These are phyloP conservation scores for Benthosema pterotum DNA, from an alignment of 2,797 vertebrate genomes.

Conservation along the genomic window DNA sequence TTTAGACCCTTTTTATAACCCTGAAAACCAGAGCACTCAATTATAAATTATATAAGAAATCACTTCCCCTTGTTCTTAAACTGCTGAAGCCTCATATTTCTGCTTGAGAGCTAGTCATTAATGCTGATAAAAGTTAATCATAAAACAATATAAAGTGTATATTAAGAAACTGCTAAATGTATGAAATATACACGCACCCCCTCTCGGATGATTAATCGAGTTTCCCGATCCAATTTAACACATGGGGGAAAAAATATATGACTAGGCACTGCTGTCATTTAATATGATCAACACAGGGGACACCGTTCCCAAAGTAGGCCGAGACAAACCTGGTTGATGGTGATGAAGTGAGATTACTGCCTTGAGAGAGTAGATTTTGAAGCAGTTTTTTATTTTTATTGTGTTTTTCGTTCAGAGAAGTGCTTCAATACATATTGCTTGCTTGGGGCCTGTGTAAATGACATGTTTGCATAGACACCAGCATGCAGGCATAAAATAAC, in stretches of 20 bases:
- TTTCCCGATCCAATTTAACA: slow-evolving; percentile 66
- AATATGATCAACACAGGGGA: slow-evolving; percentile 16
- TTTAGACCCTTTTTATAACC: background rate
- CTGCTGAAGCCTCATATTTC: slow-evolving; percentile 59
- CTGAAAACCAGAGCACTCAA: slow-evolving; percentile 8
- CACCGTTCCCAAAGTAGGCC: no score
- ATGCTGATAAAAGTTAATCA: slow-evolving; percentile 66
- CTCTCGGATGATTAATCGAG: slow-evolving; percentile 59
- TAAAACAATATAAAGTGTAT: slow-evolving; percentile 65
- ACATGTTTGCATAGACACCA: no score
- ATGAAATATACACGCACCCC: slow-evolving; percentile 61
- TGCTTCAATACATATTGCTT: no score
- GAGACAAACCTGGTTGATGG: no score
- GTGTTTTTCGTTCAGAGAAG: no score
- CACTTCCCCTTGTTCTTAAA: slow-evolving; percentile 31
- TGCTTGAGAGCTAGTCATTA: slow-evolving; percentile 55
- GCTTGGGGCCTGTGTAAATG: no score
- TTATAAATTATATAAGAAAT: slow-evolving; percentile 18
- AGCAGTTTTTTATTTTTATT: no score
- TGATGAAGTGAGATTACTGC: no score
- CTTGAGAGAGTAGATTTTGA: no score
- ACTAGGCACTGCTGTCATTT: slow-evolving; percentile 42
- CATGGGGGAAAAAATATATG: slow-evolving; percentile 60
- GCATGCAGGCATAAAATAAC: no score
- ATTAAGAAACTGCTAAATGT: slow-evolving; percentile 63